Evolutionary conservation across 2,888 invertebrate species (phyloP).

Genomic region (Temnothorax unifasciatus): DNA sequence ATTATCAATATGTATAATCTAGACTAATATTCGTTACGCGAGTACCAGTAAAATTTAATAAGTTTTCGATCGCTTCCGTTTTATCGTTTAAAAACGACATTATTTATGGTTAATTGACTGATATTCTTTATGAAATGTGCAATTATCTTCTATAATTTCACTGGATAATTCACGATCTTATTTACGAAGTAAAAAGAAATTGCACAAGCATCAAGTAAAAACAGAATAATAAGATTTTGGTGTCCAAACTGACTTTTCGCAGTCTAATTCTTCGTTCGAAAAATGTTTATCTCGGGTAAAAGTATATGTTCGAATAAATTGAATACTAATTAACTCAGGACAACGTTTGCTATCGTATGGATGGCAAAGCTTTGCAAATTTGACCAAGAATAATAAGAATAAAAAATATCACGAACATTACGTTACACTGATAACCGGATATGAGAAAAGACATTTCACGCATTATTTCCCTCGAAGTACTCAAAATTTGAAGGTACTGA

Average conservation of each 20-base stretch:
- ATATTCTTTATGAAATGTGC: constrained; percentile 10
- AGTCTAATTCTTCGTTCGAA: not conserved
- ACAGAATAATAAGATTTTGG: not conserved
- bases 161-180: not conserved
- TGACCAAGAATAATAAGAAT: not conserved
- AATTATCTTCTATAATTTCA: constrained; percentile 10
- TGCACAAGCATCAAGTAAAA: constrained; percentile 18
- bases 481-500: constrained; percentile 23
- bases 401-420: not conserved
- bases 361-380: not conserved
- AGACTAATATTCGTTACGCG: constrained; percentile 47
- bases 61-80: constrained; percentile 3
- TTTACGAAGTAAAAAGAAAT: constrained; percentile 10
- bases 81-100: not conserved
- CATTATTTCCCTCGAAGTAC: not conserved
- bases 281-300: not conserved
- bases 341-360: not conserved
- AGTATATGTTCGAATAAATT: not conserved
- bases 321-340: not conserved
- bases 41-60: constrained; percentile 13
- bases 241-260: not conserved
- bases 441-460: not conserved
- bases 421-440: not conserved
- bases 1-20: constrained; percentile 64
- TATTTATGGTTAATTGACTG: constrained; percentile 21